Evolutionary conservation across 2,888 invertebrate species (phyloP), one percentile per base, ranked within the genome.

Genomic region (Amphipyra berbera): DNA sequence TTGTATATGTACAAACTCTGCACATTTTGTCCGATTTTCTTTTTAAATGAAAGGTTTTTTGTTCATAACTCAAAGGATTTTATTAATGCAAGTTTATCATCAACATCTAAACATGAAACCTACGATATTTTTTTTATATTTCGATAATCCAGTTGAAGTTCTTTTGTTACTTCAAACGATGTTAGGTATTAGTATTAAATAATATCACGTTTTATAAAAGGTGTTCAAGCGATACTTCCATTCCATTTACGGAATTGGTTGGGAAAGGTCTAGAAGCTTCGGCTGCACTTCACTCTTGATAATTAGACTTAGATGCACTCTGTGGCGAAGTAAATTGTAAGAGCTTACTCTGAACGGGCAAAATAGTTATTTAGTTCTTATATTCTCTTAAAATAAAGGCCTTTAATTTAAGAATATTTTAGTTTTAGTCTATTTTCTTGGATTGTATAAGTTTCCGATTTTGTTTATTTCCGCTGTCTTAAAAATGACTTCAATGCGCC

Each of bases 401-500:
- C 30, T 30, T 6, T 1, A 30, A 4, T 30, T 2, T 30, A 21
- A n/a, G 5, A 4, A 10, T 12, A 3, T 40, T 40, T 7, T 13
- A 59, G 10, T 38, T 47, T 48, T 14, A 27, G 13, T 33, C 1
- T 12, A 58, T 58, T 57, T 47, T 35, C 6, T n/a, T n/a, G 14
- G 35, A 47, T 61, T 13, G 33, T 33, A 9, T 1, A 6, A 6
- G 6, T 33, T 33, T 33, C 33, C 6, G 33, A 33, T 21, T 33
- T 33, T 33, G 33, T 33, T 33, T 33, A 33, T 21, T 33, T 33
- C 33, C 33, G 33, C 33, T 33, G 9, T 33, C 9, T 37, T 37
- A 52, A 46, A n/a, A 13, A 47, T 14, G 27, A 40, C 7, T 30
- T 55, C 54, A 44, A 40, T 42, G 55, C 73, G 73, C 76, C 76